Base-by-base conservation (phyloP, 53 echinoderm and acorn worm species). In the Antedon mediterranea region DNA sequence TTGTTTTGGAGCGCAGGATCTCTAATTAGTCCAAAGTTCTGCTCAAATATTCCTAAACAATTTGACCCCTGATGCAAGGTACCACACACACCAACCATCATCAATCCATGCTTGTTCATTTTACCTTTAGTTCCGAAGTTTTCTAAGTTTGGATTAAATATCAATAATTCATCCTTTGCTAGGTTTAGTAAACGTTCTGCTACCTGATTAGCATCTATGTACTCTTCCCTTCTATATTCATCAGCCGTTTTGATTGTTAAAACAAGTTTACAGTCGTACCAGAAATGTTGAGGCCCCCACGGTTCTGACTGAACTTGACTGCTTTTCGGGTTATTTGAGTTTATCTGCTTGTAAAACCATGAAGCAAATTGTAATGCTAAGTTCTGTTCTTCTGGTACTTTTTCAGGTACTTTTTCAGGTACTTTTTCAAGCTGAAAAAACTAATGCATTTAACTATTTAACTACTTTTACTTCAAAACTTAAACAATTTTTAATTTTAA, bases 241-340 rank as follows among this genome's bases (percentile, higher is more conserved):
- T 86, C 82, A 0, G 76, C 28, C 9, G 73, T 15, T 30, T 14
- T 43, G 43, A 92, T 82, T 26, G 30, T 33, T 8, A 92, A 76
- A 30, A 42, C 78, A 18, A 92, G 81, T 31, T 72, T 82, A 11
- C 79, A 80, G 29, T 89, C 86, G 0, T 28, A 30, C 75, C 84
- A 83, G 86, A 92, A 92, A 57, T 92, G 88, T 0, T 86, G 86
- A 0, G 92, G 89, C 42, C 92, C 92, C 92, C 92, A 92, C 14
- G 84, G 86, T 28, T 74, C 71, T 13, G 23, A 57, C 0, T 71
- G 43, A 3, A 42, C n/a, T 73, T 71, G 9, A 4, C 72, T 34
- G 3, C 7, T 31, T 0, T 29, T 32, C n/a, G 79, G 89, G 43
- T 79, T 76, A 3, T 79, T 76, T 13, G 83, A 77, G 74, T 92